Conservation (phyloP, 2,113 vertebrate genomes). For the Mesocricetus auratus region DNA sequence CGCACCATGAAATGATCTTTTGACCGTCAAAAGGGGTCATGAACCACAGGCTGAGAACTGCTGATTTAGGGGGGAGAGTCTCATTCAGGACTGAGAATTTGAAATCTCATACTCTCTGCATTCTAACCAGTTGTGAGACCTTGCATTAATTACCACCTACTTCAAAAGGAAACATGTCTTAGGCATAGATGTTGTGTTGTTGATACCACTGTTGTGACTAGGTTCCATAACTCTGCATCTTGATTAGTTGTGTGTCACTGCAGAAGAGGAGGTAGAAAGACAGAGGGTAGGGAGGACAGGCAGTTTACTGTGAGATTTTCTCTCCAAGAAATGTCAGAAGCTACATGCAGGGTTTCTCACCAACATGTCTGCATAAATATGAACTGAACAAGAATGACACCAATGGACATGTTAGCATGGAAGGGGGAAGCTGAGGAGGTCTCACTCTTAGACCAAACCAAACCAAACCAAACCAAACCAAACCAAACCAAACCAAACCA, state of each 20-base stretch:
- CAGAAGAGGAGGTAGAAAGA: background rate
- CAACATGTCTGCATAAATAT: background rate
- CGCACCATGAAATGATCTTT: background rate
- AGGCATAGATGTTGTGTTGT: background rate
- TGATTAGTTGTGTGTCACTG: background rate
- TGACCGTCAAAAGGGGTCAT: background rate
- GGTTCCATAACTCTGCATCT: background rate
- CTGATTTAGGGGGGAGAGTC: background rate
- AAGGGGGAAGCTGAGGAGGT: too few relatives aligned
- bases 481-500: background rate
- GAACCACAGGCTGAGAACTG: background rate
- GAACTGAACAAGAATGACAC: background rate
- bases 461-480: background rate
- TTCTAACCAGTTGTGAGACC: background rate
- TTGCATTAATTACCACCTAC: background rate
- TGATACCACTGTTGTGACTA: background rate
- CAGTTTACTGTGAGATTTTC: background rate
- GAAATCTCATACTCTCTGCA: background rate
- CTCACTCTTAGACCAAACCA: background rate
- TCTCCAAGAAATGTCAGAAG: background rate
- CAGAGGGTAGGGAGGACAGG: background rate
- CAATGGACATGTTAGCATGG: too few relatives aligned
- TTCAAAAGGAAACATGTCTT: background rate
- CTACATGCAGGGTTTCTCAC: background rate
- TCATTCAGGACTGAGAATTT: background rate